phyloP scores from a whole-genome alignment of 2,797 vertebrate species.

The Lagodon rhomboides region DNA sequence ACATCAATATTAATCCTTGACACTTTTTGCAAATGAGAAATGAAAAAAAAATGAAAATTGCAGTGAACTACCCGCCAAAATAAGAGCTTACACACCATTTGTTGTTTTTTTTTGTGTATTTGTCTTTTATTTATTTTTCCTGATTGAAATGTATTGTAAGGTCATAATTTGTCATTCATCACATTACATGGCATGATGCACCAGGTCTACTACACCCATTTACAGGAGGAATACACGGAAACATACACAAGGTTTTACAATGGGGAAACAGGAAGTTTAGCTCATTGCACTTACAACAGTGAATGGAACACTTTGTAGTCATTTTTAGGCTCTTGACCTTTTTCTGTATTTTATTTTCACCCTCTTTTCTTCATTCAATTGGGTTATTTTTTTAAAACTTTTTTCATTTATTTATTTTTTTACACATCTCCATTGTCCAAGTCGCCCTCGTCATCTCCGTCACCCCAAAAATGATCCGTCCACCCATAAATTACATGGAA shows the following conservation, averaged over 20 bases:
- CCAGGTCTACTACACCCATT: slow-evolving; percentile 96
- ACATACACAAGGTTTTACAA: slow-evolving; percentile 96
- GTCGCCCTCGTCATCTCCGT: slow-evolving; percentile 49
- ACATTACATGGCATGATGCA: slow-evolving; percentile 97
- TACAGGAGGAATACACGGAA: slow-evolving; percentile 95
- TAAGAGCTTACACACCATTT: neutral
- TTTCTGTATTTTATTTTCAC: slow-evolving; percentile 80
- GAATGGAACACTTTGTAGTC: slow-evolving; percentile 86
- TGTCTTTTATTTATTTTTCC: slow-evolving; percentile 91
- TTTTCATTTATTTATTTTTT: slow-evolving; percentile 35
- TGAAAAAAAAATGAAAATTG: neutral
- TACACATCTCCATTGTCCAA: slow-evolving; percentile 56
- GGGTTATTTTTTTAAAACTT: slow-evolving; percentile 49
- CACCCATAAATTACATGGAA: slow-evolving; percentile 76
- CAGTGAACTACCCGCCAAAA: neutral
- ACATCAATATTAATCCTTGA: too few relatives aligned
- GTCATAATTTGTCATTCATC: slow-evolving; percentile 94
- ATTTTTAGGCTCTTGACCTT: slow-evolving; percentile 77
- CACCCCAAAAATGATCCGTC: slow-evolving; percentile 52
- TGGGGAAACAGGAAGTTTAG: slow-evolving; percentile 91
- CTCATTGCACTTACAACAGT: slow-evolving; percentile 95
- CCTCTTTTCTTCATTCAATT: slow-evolving; percentile 73
- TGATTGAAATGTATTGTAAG: slow-evolving; percentile 95
- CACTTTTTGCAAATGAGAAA: neutral
- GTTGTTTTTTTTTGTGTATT: slow-evolving; percentile 64